Base-by-base conservation (phyloP, 2,888 invertebrate species). In the Leptopilina syphax region DNA sequence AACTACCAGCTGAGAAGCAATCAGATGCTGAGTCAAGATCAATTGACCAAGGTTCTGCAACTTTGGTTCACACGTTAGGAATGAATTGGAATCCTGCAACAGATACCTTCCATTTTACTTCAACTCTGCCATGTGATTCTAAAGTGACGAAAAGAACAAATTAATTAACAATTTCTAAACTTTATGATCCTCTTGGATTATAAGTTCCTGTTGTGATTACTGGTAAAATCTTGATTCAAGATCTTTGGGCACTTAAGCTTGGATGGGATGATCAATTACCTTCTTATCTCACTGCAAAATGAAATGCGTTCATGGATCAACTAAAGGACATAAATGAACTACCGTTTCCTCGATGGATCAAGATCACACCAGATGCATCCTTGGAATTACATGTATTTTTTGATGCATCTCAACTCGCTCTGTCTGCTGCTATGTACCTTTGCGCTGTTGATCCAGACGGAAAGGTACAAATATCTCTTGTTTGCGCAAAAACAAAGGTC, bases 341-440 rank as follows among this genome's bases (percentile, higher is more conserved):
- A 1, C n/a, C 12, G 5, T 57, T 67, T 6, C 18, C 47, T 47
- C 79, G 80, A n/a, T 80, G 80, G 78, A 10, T 79, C 10, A 66
- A 34, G 12, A 50, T 44, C 12, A 24, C 41, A 7, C 8, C 76
- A 18, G 9, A 78, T 1, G 10, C 8, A 13, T 27, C 78, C 5
- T 54, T 67, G 12, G 76, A 79, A 41, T 66, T 79, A 6, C 80
- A 80, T 76, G 80, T 78, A 34, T 79, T 80, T 57, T 78, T 18
- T 41, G 77, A 80, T 54, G 77, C 77, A 10, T 80, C 77, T 34
- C 70, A 77, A 65, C 18, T 12, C 5, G 80, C 80, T 9, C 41
- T 81, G 3, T 65, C 77, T 18, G 54, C 77, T 47, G 77, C 54
- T 12, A 34, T 77, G 6, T 79, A 77, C n/a, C 12, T 76, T 9